A percentile compares a stretch with the other conserved stretches of the same genome.
Evolutionary conservation across 2,113 vertebrate species (phyloP).

Genomic region (Sinocyclocheilus grahami): DNA sequence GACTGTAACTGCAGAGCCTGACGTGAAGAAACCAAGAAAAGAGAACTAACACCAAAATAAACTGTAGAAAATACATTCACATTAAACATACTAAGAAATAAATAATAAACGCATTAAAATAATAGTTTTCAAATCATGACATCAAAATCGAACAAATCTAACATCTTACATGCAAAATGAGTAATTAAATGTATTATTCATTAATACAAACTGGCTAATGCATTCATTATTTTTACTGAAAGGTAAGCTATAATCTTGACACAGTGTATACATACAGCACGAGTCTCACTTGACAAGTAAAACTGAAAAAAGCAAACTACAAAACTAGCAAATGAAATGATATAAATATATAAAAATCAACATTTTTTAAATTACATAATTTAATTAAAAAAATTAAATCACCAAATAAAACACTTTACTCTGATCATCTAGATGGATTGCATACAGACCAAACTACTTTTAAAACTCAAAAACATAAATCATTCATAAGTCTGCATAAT

Average conservation of each 20-base stretch:
- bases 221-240: neutral
- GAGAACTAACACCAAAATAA: neutral
- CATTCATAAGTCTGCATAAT: neutral
- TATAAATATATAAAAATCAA: neutral
- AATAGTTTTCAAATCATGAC: neutral
- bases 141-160: neutral
- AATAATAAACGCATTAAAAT: neutral
- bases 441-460: neutral
- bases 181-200: neutral
- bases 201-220: no score
- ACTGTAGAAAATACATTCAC: neutral
- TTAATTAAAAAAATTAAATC: no score
- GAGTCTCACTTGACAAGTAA: neutral
- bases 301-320: neutral
- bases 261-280: neutral
- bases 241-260: neutral
- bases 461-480: neutral
- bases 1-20: constrained; percentile 82
- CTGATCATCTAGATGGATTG: neutral
- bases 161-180: neutral
- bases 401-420: neutral
- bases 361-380: neutral
- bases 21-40: neutral
- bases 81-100: neutral
- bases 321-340: neutral